These are phyloP conservation scores for Lonchura striata DNA, from an alignment of 2,113 vertebrate species.

Conservation along the genomic window DNA sequence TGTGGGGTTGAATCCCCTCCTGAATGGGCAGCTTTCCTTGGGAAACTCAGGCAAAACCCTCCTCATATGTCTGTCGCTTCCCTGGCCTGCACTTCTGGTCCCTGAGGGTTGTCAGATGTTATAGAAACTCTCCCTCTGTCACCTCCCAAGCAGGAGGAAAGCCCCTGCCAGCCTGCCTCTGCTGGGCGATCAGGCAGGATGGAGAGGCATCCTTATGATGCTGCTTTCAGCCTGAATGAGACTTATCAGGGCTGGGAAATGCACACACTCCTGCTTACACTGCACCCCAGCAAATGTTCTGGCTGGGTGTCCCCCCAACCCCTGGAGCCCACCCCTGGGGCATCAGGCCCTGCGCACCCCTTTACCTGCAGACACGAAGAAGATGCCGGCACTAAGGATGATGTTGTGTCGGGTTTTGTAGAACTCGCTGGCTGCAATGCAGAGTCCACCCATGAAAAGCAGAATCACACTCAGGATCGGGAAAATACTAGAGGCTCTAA, in stretches of 20 bases:
- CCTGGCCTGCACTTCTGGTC: not conserved
- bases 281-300: not conserved
- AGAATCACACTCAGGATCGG: conserved; percentile 99
- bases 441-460: conserved; percentile 98
- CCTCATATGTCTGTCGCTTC: accelerated
- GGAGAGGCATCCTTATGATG: not conserved
- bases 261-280: not conserved
- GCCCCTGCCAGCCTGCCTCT: not conserved
- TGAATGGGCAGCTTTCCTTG: not conserved
- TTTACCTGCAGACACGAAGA: conserved; percentile 80
- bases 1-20: not conserved
- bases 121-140: not conserved
- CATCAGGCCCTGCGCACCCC: not conserved
- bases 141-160: not conserved
- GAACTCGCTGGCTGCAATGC: conserved; percentile 99
- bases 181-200: not conserved
- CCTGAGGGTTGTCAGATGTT: not conserved
- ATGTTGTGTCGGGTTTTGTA: conserved; percentile 99
- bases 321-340: not conserved
- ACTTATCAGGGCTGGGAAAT: not conserved
- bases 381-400: conserved; percentile 90
- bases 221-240: not conserved
- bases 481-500: conserved; percentile 98
- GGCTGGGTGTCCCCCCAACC: not conserved
- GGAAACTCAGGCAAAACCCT: not conserved